Evolutionary conservation across 2,888 invertebrate genomes (phyloP).

Genomic region (Agonopterix heracliana): DNA sequence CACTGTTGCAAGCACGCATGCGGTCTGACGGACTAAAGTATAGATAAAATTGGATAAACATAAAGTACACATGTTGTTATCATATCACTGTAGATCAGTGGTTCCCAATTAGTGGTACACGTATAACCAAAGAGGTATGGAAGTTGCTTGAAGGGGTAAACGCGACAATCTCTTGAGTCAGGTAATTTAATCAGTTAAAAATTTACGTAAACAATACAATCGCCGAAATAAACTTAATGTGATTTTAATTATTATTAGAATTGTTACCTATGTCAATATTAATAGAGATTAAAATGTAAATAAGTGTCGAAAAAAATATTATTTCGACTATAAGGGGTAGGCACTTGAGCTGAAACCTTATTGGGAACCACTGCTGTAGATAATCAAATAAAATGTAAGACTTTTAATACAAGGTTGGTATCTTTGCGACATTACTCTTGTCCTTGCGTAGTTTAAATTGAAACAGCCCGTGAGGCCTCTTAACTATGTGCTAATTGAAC

Average conservation of each 20-base stretch:
- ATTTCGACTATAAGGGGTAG: too few species aligned
- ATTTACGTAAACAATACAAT: too few species aligned
- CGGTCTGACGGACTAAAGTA: slow-evolving; percentile 6
- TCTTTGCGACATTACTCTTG: slow-evolving; percentile 18
- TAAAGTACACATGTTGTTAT: slow-evolving; percentile 21
- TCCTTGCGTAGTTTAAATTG: slow-evolving; percentile 16
- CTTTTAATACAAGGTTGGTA: slow-evolving; percentile 13
- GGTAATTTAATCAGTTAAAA: too few species aligned
- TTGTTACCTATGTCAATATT: too few species aligned
- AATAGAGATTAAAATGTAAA: too few species aligned
- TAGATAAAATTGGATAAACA: slow-evolving; percentile 16
- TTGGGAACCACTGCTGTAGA: too few species aligned
- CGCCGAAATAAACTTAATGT: too few species aligned
- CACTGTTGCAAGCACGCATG: background rate
- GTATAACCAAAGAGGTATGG: background rate
- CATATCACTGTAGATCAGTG: slow-evolving; percentile 20
- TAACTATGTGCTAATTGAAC: slow-evolving; percentile 19
- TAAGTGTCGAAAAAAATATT: too few species aligned
- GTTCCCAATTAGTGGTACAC: slow-evolving; percentile 4
- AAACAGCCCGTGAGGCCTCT: slow-evolving; percentile 21
- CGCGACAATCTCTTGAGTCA: too few species aligned
- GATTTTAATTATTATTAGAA: too few species aligned
- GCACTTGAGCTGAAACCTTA: too few species aligned
- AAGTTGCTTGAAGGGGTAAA: too few species aligned
- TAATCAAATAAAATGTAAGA: background rate